Percentiles rank a stretch among this genome's conserved stretches.
Conservation (phyloP, 2,888 invertebrate species). For the Corythucha ciliata region DNA sequence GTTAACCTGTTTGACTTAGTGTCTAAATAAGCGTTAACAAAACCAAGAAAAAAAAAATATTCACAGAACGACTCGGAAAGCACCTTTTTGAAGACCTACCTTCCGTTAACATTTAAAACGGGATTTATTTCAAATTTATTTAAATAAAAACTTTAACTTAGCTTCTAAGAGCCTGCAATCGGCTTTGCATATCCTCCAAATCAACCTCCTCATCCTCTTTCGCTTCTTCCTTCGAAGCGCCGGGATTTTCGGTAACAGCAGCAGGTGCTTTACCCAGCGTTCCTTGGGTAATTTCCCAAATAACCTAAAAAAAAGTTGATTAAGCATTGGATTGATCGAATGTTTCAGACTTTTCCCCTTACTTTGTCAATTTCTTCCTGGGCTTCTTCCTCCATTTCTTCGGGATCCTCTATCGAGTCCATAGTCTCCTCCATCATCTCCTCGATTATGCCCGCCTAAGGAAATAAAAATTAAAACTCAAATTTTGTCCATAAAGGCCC, state of each 20-base stretch:
- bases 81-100: too few species aligned
- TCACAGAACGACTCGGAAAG: too few species aligned
- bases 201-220: conserved; percentile 55
- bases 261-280: conserved; percentile 85
- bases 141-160: too few species aligned
- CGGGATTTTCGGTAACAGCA: conserved; percentile 46
- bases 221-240: conserved; percentile 45
- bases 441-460: conserved; percentile 91
- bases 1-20: too few species aligned
- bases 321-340: not conserved
- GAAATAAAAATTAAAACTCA: conserved; percentile 7
- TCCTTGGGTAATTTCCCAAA: conserved; percentile 85
- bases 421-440: conserved; percentile 98
- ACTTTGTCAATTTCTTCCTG: conserved; percentile 89
- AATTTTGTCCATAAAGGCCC: not conserved
- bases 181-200: conserved; percentile 82
- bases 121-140: too few species aligned
- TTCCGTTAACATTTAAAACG: too few species aligned
- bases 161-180: conserved; percentile 79
- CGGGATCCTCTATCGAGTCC: conserved; percentile 83
- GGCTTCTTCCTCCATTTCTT: conserved; percentile 93
- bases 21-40: too few species aligned
- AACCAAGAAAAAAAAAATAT: too few species aligned
- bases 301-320: conserved; percentile 45
- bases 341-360: conserved; percentile 20